These are phyloP conservation scores for Paguma larvata DNA, from an alignment of 2,797 vertebrate species.

Conservation along the genomic window DNA sequence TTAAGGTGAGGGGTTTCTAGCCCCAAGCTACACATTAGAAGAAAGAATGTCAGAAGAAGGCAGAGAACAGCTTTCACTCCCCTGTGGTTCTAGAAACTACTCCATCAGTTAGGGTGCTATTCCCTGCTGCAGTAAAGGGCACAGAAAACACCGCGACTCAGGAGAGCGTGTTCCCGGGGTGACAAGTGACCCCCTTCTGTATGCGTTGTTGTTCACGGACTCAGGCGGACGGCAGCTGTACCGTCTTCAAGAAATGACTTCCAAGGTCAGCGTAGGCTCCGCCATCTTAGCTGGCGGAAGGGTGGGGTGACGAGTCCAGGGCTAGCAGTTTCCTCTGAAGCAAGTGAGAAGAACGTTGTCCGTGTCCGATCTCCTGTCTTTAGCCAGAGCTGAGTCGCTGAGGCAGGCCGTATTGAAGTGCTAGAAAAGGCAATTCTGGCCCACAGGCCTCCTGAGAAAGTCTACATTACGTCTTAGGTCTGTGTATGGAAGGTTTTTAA, in stretches of 20 bases:
- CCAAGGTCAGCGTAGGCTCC: background rate
- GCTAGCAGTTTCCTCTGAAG: background rate
- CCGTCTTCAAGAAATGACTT: rapidly evolving
- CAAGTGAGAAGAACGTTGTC: background rate
- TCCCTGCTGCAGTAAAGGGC: background rate
- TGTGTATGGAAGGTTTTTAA: background rate
- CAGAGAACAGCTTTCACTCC: background rate
- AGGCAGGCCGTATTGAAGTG: background rate
- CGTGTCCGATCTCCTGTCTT: background rate
- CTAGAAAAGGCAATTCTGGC: background rate
- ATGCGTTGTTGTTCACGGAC: background rate
- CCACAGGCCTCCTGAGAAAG: background rate
- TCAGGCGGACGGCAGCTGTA: background rate
- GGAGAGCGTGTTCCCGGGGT: background rate
- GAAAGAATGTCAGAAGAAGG: background rate
- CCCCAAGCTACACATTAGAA: background rate
- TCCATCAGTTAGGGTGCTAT: background rate
- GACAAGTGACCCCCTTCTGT: too few species aligned
- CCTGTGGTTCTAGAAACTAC: background rate
- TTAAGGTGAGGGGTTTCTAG: background rate
- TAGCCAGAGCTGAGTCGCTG: background rate
- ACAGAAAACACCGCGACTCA: background rate
- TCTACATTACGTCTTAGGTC: background rate
- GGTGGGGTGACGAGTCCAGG: background rate
- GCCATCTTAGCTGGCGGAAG: background rate